Conservation (phyloP, 2,113 vertebrate genomes). For the Coreoperca whiteheadi region DNA sequence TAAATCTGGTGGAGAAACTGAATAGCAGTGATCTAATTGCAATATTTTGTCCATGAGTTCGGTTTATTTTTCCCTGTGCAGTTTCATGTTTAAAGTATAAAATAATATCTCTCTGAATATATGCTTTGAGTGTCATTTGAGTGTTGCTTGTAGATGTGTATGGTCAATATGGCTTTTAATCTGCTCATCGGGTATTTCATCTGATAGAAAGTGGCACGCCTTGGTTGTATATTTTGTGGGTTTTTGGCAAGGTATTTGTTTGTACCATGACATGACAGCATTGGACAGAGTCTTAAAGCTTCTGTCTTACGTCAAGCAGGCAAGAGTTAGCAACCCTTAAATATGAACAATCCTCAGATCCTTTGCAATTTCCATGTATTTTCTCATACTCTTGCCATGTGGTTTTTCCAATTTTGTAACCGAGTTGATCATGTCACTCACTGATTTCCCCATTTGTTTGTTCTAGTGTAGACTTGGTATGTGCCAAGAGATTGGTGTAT, state of each 20-base stretch:
- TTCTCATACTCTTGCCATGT: background rate
- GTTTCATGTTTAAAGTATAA: background rate
- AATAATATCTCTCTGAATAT: background rate
- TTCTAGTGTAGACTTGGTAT: background rate
- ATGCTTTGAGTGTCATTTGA: background rate
- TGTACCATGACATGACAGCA: background rate
- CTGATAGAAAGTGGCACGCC: background rate
- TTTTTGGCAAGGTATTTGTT: background rate
- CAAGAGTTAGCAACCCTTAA: background rate
- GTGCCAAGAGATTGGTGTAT: conserved; percentile 19
- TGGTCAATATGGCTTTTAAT: background rate
- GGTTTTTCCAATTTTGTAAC: background rate
- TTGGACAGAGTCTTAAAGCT: background rate
- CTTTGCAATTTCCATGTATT: background rate
- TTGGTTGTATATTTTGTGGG: background rate
- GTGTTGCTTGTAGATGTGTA: background rate
- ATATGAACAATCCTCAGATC: background rate
- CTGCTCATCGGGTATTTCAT: background rate
- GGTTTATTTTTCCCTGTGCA: background rate
- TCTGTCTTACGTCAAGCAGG: background rate
- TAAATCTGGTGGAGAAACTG: background rate
- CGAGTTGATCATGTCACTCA: background rate
- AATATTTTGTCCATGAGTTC: background rate
- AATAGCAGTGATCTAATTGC: background rate
- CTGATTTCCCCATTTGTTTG: background rate